Evolutionary conservation across 2,797 vertebrate species (phyloP), one percentile per base, ranked within the genome.

Genomic region (Cossypha caffra): DNA sequence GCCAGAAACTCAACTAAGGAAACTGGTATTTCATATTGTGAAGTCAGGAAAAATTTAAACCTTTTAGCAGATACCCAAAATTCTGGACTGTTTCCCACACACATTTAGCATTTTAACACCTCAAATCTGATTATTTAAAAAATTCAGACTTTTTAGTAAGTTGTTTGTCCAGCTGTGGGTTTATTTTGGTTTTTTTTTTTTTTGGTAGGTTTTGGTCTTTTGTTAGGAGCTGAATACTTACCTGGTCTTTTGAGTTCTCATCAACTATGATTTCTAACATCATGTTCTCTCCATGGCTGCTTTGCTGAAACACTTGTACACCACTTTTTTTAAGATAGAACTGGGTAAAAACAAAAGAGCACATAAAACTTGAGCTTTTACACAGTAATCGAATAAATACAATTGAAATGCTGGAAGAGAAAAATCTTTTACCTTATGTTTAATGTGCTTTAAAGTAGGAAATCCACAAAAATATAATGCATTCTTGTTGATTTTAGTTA

Each of bases 281-380:
- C 98, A 98, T 99, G 97, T 99, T 99, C 96, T 99, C 99, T 91
- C 99, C 99, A 94, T 99, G 98, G 97, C 99, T 99, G 97, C 98
- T 99, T 97, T 99, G 99, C 97, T 99, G 99, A 97, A 99, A 99
- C 82, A 99, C 99, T 48, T 99, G 98, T 69, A 99, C 99, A 0
- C 99, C 99, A 26, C 94, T 98, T 98, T 99, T 99, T 98, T 98
- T 99, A 96, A 99, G 98, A 91, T 96, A 98, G 94, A 99, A 99
- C 99, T 99, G 88, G 10, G 59, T 91, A 88, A 92, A 81, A 89
- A 90, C 29, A 94, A 95, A 85, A 85, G 20, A 93, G 47, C 28
- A 86, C 5, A 57, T 29, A 93, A 33, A 95, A 88, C 29, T 93
- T 77, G 43, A 96, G 78, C 35, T 85, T 14, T 88, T 86, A 75